Percentiles rank a stretch among this genome's conserved stretches.
phyloP scores from a whole-genome alignment of 2,797 vertebrate genomes.

The Gambelia wislizenii region DNA sequence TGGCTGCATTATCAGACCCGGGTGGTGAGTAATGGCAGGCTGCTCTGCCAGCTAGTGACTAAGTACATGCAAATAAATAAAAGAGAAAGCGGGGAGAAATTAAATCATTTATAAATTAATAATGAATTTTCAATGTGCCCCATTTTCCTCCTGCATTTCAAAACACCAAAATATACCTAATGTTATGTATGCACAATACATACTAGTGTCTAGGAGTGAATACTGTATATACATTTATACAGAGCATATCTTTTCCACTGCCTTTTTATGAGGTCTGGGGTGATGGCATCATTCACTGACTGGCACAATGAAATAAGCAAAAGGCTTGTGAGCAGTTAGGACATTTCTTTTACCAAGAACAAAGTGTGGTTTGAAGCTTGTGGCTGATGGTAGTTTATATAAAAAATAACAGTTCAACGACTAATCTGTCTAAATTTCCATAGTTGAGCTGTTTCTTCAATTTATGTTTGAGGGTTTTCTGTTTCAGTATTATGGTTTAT shows the following conservation, averaged over 20 bases:
- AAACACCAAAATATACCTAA: conserved; percentile 49
- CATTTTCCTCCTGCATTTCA: conserved; percentile 52
- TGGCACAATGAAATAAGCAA: not conserved
- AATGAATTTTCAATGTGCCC: conserved; percentile 72
- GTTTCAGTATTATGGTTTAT: not conserved
- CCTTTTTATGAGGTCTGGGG: not conserved
- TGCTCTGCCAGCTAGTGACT: conserved; percentile 75
- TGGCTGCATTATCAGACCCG: conserved; percentile 77
- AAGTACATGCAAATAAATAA: conserved; percentile 63
- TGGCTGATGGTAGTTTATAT: not conserved
- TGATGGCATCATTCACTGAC: conserved; percentile 29
- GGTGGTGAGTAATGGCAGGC: conserved; percentile 72
- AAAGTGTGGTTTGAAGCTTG: not conserved
- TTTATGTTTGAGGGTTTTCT: not conserved
- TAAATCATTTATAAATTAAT: conserved; percentile 75
- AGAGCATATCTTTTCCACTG: not conserved
- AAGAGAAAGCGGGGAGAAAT: conserved; percentile 45
- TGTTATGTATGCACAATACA: conserved; percentile 41
- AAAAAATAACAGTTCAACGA: not conserved
- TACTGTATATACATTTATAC: conserved; percentile 33
- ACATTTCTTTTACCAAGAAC: conserved; percentile 4
- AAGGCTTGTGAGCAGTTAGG: not conserved
- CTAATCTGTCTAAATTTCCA: not conserved
- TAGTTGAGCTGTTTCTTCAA: not conserved
- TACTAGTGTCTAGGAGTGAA: not conserved